phyloP scores from a whole-genome alignment of 2,113 vertebrate species.

The Xenus cinereus region DNA sequence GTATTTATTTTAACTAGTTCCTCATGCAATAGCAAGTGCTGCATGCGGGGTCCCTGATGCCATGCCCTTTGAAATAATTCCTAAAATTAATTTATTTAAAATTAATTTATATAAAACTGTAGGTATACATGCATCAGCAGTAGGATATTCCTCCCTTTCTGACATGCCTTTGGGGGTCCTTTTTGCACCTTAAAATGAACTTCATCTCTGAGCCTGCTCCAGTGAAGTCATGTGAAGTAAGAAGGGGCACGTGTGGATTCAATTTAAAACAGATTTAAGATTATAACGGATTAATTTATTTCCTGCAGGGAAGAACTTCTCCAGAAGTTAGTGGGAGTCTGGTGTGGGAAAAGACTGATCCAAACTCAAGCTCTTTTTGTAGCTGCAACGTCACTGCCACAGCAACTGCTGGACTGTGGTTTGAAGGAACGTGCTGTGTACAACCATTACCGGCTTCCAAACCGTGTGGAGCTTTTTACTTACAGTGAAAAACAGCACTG shows the following conservation, averaged over 20 bases:
- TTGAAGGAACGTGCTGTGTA: background rate
- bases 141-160: background rate
- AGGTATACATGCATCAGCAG: background rate
- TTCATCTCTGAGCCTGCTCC: background rate
- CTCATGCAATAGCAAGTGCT: background rate
- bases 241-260: background rate
- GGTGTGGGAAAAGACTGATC: background rate
- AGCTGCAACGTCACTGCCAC: background rate
- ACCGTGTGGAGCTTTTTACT: background rate
- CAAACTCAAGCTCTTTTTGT: background rate
- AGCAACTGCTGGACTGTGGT: background rate
- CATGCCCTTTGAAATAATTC: background rate
- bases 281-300: background rate
- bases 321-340: background rate
- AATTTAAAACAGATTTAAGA: background rate
- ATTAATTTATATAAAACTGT: background rate
- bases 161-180: background rate
- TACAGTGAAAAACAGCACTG: constrained; percentile 82
- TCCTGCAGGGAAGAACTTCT: background rate
- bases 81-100: too few relatives aligned
- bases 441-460: background rate
- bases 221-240: background rate
- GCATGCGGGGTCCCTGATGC: background rate
- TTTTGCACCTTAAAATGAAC: background rate
- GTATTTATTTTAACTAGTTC: background rate